Evolutionary conservation across 2,797 vertebrate species (phyloP), one percentile per base, ranked within the genome.

Genomic region (Pteropus rufus): DNA sequence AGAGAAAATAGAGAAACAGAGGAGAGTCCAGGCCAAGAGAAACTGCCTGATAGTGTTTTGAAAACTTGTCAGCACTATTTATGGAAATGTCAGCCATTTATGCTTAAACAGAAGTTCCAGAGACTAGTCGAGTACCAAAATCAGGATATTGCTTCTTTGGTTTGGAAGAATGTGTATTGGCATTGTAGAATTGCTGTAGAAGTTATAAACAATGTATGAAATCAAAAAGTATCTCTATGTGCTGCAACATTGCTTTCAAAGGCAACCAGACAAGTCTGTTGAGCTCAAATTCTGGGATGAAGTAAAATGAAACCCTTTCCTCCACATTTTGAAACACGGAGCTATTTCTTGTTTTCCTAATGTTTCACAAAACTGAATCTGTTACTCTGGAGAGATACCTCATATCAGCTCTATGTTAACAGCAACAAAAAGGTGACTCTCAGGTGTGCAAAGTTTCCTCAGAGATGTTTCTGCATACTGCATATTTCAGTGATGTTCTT

Each of bases 191-290:
- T 93, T 82, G 84, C 52, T 90, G 23, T 75, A 79, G 39, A 87
- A 96, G 26, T 15, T 91, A 31, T 72, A 84, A 97, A 94, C 56
- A 11, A 93, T 31, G 23, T 93, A 88, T 82, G 3, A 91, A 96
- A 67, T 6, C 0, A 72, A 73, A 94, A 89, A 70, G 2, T 12
- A 15, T 76, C 10, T 77, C 14, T 96, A 10, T 39, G 62, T 92
- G 34, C 16, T 75, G 72, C 76, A 65, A 49, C 49, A 41, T 73
- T 94, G 56, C 75, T 15, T 54, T 96, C 23, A 44, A 93, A 90
- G 46, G 49, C 18, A 91, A 31, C 64, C 86, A 82, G 79, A 95
- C 41, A 72, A 9, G 10, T 46, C 10, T 75, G 10, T 19, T 11
- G 65, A 94, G 52, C 64, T 67, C 60, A 93, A 91, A 89, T 16